Base-by-base conservation (phyloP, 2,797 vertebrate species). In the Myotis findleyi region DNA sequence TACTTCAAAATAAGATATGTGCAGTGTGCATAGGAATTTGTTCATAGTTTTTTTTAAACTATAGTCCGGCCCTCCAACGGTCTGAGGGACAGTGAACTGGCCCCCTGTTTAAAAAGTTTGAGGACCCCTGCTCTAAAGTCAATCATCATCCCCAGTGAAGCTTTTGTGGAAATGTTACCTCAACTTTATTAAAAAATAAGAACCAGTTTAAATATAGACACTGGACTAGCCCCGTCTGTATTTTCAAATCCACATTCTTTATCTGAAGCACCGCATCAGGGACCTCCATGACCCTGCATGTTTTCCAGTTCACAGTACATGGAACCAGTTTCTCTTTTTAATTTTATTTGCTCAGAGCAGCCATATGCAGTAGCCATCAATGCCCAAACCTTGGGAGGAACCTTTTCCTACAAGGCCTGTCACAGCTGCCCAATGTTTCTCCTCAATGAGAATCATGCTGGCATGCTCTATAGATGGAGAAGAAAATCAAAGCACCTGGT, bases 121-220 rank as follows among this genome's bases (percentile, higher is more conserved):
- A 41, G 38, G 38, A 41, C 38, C 38, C 38, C 38, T 41, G 6
- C 98, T 98, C 97, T 98, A 98, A 98, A 98, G 98, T 98, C 98
- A 98, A 98, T 98, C 94, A 97, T 97, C 98, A 98, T 98, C 98
- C 98, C 98, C 98, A 98, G 98, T 96, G 97, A 97, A 98, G 98
- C 97, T 97, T 98, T 98, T 98, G 97, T 98, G 98, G 98, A 98
- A 98, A 98, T 98, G 98, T 98, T 97, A 98, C 97, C 98, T 98
- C 98, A 98, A 98, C 97, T 98, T 98, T 98, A 98, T 98, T 98
- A 98, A 98, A 98, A 98, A 98, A 98, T 98, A 98, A 98, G 98
- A 98, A 98, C 97, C 98, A 98, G 98, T 98, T 99, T 99, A 99
- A 98, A 99, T 98, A 98, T 98, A 98, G 98, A 98, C 98, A 98